These are phyloP conservation scores for Tipula vernalis DNA, from an alignment of 2,888 invertebrate species.

Conservation along the genomic window DNA sequence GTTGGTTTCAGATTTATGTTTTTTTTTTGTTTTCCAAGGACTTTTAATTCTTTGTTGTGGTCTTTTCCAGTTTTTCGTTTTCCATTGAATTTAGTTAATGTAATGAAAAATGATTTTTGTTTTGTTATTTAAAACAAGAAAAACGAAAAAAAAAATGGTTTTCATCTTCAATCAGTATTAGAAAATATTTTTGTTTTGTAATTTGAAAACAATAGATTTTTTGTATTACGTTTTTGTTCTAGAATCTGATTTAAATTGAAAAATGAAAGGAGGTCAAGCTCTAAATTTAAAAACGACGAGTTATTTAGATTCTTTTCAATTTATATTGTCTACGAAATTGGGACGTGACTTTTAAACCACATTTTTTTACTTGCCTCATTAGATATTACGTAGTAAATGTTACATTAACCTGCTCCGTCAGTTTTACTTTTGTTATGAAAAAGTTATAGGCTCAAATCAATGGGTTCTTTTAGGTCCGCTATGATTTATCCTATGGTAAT, in stretches of 20 bases:
- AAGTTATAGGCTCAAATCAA: no score
- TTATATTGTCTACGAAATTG: no score
- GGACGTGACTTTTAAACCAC: no score
- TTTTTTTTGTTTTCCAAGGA: not conserved
- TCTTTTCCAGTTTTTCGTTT: not conserved
- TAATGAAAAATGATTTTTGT: not conserved
- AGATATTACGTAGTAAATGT: no score
- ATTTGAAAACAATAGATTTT: not conserved
- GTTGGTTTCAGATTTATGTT: not conserved
- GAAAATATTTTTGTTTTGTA: not conserved
- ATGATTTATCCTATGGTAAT: no score
- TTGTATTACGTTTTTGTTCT: not conserved
- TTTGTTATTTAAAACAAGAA: not conserved
- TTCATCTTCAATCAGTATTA: not conserved
- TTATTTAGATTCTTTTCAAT: not conserved
- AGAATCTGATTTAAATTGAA: not conserved
- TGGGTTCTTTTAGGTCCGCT: no score
- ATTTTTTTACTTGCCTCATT: no score
- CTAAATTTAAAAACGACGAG: not conserved
- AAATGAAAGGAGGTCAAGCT: not conserved
- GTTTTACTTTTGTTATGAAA: no score
- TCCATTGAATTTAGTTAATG: not conserved
- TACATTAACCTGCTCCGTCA: no score
- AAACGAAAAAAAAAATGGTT: not conserved
- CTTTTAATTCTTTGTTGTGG: not conserved